These are phyloP conservation scores for Paradisaea rubra DNA, from an alignment of 2,113 vertebrate genomes.

Conservation along the genomic window DNA sequence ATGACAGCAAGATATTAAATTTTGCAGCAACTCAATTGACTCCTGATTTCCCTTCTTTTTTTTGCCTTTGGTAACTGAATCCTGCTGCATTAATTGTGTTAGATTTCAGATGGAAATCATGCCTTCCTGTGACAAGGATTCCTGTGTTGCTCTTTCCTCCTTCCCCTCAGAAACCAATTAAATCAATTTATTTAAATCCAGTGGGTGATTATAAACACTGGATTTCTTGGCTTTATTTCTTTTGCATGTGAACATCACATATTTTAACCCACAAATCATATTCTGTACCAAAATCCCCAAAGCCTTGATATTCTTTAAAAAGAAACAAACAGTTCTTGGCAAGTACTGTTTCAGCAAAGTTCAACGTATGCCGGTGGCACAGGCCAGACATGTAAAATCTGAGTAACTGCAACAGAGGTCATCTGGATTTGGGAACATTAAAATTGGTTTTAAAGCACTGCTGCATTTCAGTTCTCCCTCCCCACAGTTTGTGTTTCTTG, in stretches of 20 bases:
- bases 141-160: neutral
- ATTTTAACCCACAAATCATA: neutral
- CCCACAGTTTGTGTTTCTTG: neutral
- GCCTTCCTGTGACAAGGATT: conserved; percentile 33
- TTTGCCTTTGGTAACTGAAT: conserved; percentile 41
- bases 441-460: neutral
- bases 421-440: neutral
- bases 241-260: neutral
- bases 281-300: neutral
- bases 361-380: neutral
- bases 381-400: neutral
- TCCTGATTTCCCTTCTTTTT: conserved; percentile 38
- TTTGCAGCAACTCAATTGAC: conserved; percentile 62
- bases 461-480: neutral
- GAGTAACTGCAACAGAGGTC: neutral
- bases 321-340: neutral
- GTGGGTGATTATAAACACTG: neutral
- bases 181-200: neutral
- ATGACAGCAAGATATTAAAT: conserved; percentile 68
- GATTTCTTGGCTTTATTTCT: neutral
- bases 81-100: conserved; percentile 41
- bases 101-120: conserved; percentile 32
- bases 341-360: neutral
- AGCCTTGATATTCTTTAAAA: neutral
- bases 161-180: conserved; percentile 37